A percentile compares a stretch with the other conserved stretches of the same genome.
Conservation (phyloP, 2,113 vertebrate genomes). For the Oxyura jamaicensis region DNA sequence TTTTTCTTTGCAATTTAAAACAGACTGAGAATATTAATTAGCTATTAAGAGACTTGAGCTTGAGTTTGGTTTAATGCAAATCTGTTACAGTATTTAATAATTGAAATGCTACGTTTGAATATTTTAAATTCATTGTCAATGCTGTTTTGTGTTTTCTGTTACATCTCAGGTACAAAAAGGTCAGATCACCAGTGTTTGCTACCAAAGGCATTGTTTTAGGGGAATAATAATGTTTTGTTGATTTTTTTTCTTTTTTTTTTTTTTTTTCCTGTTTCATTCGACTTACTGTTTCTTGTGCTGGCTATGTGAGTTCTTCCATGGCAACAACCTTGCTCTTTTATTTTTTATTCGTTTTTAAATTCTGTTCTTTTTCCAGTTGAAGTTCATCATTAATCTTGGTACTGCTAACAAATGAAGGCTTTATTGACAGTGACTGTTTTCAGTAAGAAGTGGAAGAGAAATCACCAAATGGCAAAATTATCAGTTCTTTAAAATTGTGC, state of each 20-base stretch:
- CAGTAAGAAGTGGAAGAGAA: not conserved
- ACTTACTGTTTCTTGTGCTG: not conserved
- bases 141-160: not conserved
- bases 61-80: not conserved
- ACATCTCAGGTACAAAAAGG: not conserved
- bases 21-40: not conserved
- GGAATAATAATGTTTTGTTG: not conserved
- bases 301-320: not conserved
- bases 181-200: not conserved
- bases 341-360: not conserved
- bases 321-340: not conserved
- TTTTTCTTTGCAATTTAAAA: not conserved
- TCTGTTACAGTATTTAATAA: not conserved
- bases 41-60: not conserved
- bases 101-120: not conserved
- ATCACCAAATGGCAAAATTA: not conserved
- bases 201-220: not conserved
- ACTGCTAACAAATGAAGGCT: not conserved
- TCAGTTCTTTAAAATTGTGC: not conserved
- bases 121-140: not conserved
- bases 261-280: not conserved
- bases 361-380: not conserved
- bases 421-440: not conserved
- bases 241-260: not conserved
- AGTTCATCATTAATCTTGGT: not conserved